A percentile compares a stretch with the other conserved stretches of the same genome.
phyloP scores from a whole-genome alignment of 2,113 vertebrate genomes.

The Microcebus murinus region DNA sequence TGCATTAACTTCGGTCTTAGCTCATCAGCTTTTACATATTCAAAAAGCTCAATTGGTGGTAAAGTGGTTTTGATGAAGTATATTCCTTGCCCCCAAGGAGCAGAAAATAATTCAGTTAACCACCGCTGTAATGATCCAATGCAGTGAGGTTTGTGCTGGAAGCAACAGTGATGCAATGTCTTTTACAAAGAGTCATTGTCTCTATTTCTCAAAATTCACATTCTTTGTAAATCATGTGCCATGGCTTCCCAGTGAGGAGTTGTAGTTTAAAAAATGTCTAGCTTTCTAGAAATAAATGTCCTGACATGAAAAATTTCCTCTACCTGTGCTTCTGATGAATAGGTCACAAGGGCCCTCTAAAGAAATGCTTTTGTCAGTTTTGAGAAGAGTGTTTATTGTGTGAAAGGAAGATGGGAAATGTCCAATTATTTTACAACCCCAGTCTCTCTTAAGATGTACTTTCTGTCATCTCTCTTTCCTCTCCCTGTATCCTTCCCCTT shows the following conservation, averaged over 20 bases:
- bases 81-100: neutral
- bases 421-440: neutral
- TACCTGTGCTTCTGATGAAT: neutral
- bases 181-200: neutral
- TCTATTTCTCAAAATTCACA: neutral
- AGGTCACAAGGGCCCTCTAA: neutral
- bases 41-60: neutral
- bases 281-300: slow-evolving; percentile 41
- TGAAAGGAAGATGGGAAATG: neutral
- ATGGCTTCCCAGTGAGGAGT: neutral
- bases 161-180: neutral
- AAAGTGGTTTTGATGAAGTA: neutral
- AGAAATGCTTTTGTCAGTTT: slow-evolving; percentile 10
- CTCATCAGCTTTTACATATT: slow-evolving; percentile 17
- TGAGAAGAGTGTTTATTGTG: neutral
- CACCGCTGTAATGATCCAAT: neutral
- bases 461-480: neutral
- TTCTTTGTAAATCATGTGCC: neutral
- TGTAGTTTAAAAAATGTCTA: neutral
- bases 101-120: neutral
- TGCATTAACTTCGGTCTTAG: neutral
- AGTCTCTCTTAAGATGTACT: neutral
- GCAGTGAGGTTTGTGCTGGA: neutral
- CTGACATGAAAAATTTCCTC: neutral
- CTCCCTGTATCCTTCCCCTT: neutral